phyloP scores from a whole-genome alignment of 2,113 vertebrate genomes.

The Oryzias curvinotus region DNA sequence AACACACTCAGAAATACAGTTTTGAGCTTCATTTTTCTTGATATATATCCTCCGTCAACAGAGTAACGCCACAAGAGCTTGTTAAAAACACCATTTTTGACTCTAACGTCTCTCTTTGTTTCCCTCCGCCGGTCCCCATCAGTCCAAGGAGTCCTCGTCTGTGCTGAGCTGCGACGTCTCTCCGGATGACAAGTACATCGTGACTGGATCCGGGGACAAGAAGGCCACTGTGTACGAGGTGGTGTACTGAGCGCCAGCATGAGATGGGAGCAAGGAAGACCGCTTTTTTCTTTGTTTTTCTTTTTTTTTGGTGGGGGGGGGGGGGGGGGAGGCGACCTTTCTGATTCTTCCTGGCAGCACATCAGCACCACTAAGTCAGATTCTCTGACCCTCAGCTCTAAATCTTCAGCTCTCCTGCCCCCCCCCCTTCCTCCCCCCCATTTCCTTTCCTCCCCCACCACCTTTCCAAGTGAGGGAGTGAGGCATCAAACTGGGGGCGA shows the following conservation, averaged over 20 bases:
- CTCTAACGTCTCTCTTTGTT: slow-evolving; percentile 13
- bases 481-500: slow-evolving; percentile 44
- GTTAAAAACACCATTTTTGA: too few species aligned
- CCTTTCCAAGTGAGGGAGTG: slow-evolving; percentile 36
- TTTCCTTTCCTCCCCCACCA: slow-evolving; percentile 25
- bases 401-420: slow-evolving; percentile 10
- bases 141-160: slow-evolving; percentile 85
- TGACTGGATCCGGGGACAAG: slow-evolving; percentile 86
- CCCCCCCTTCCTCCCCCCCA: slow-evolving; percentile 18
- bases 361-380: slow-evolving; percentile 40
- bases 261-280: slow-evolving; percentile 31
- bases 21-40: too few species aligned
- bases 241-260: slow-evolving; percentile 77
- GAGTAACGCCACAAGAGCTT: too few species aligned
- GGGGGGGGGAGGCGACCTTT: slow-evolving; percentile 9
- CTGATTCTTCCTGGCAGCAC: slow-evolving; percentile 53
- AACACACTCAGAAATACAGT: too few species aligned
- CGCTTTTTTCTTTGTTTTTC: not conserved
- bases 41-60: too few species aligned
- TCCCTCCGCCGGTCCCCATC: slow-evolving; percentile 34
- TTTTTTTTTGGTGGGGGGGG: not conserved
- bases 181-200: slow-evolving; percentile 82
- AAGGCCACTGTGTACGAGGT: slow-evolving; percentile 89
- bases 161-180: slow-evolving; percentile 89
- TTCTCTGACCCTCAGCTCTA: slow-evolving; percentile 34